Base-by-base conservation (phyloP, 2,888 invertebrate species). In the Synergus gifuensis region DNA sequence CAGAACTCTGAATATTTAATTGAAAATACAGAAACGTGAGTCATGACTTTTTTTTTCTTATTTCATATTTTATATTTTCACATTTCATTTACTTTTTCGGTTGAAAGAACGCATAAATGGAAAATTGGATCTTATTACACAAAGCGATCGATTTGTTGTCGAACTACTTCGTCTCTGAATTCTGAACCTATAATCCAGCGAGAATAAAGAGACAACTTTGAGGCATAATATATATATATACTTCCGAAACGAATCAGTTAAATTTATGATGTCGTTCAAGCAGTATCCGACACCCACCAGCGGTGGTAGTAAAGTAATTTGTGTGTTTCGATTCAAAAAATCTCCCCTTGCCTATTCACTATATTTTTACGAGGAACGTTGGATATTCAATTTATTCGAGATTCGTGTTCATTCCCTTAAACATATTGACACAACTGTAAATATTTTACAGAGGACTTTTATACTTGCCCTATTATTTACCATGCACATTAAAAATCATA, bases 251-350 rank as follows among this genome's bases (percentile, higher is more conserved):
- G 46, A 67, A 44, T 44, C 8, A 46, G 22, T 67, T 67, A n/a
- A 22, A 60, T 60, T 22, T 22, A 44, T 46, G 44, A 44, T 11
- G 67, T 46, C 67, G 46, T 67, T 64, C 16, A 16, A 64, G 64
- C 36, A 64, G 5, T 36, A 40, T 7, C 14, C 40, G 40, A 64
- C 64, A 40, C 64, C 36, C 64, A 64, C 64, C 2, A 64, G 7
- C 16, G 5, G 40, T 64, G 18, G 44, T 44, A 46, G 67, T 67
- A 67, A 67, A 67, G 67, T 46, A 18, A 67, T 67, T 67, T 67
- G 46, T 44, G 18, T 67, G 18, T 44, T 67, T 22, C 12, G 4
- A 67, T 46, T 46, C 22, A 46, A 46, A 22, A 67, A 67, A 67
- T 28, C n/a, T 46, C 44, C 44, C 40, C 44, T 18, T 67, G 16